These are phyloP conservation scores for Corvus cornix DNA, from an alignment of 2,113 vertebrate genomes.

Conservation along the genomic window DNA sequence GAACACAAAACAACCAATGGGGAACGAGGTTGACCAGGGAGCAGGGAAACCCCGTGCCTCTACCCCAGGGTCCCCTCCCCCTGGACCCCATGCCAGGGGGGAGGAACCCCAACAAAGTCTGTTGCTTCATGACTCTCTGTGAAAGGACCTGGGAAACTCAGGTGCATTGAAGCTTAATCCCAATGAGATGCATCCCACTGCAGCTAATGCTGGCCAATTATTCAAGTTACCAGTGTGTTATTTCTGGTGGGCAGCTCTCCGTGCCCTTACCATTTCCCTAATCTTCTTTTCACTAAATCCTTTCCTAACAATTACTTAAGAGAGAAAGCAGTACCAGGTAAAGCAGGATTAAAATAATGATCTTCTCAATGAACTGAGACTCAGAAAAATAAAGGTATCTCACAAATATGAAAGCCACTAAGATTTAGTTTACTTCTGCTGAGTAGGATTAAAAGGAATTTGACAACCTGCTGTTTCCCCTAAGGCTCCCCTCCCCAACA, in stretches of 20 bases:
- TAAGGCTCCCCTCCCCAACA: neutral
- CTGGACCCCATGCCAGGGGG: too few species aligned
- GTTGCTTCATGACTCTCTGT: neutral
- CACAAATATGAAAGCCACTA: neutral
- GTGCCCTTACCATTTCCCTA: neutral
- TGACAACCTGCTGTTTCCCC: neutral
- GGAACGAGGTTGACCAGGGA: too few species aligned
- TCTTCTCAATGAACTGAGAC: neutral
- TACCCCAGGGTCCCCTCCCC: too few species aligned
- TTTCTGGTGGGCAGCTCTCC: neutral
- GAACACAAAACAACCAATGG: too few species aligned
- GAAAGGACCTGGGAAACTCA: neutral
- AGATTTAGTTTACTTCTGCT: neutral
- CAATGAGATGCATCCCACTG: neutral
- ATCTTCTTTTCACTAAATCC: conserved; percentile 4
- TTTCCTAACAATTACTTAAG: neutral
- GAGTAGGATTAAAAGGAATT: neutral
- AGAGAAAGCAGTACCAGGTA: neutral
- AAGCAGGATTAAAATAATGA: conserved; percentile 18
- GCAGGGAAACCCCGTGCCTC: too few species aligned
- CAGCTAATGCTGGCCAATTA: neutral
- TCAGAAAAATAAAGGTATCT: neutral
- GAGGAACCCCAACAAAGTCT: neutral
- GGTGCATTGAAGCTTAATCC: neutral
- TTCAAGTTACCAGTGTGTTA: neutral